Evolutionary conservation across 2,113 vertebrate genomes (phyloP).

Genomic region (Psittacara wagleri): DNA sequence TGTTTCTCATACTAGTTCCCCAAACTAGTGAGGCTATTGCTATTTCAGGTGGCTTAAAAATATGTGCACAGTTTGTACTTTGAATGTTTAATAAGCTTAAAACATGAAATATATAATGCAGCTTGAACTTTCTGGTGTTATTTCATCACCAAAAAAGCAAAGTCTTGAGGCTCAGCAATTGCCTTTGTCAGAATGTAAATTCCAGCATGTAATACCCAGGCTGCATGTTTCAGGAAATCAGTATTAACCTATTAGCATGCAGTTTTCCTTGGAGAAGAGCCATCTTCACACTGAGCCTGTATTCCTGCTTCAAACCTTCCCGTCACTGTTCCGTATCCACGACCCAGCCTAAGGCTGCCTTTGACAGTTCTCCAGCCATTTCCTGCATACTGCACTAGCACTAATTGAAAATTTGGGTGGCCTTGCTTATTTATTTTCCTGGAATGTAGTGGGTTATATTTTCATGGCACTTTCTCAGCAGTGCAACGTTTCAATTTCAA

Average conservation of each 20-base stretch:
- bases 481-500: slow-evolving; percentile 88
- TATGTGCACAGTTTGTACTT: slow-evolving; percentile 64
- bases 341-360: slow-evolving; percentile 80
- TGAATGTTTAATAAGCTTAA: slow-evolving; percentile 71
- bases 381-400: slow-evolving; percentile 92
- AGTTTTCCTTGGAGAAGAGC: slow-evolving; percentile 81
- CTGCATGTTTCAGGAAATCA: slow-evolving; percentile 74
- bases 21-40: slow-evolving; percentile 37
- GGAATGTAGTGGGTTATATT: slow-evolving; percentile 98
- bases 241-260: slow-evolving; percentile 73
- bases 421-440: slow-evolving; percentile 99
- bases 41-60: slow-evolving; percentile 74
- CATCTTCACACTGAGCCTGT: slow-evolving; percentile 76
- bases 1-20: slow-evolving; percentile 34
- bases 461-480: slow-evolving; percentile 97
- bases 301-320: slow-evolving; percentile 74
- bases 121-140: slow-evolving; percentile 70
- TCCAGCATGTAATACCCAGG: slow-evolving; percentile 75
- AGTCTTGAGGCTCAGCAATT: slow-evolving; percentile 60
- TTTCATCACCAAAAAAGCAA: slow-evolving; percentile 68
- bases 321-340: slow-evolving; percentile 78
- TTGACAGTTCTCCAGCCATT: slow-evolving; percentile 84
- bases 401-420: slow-evolving; percentile 99
- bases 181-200: slow-evolving; percentile 69
- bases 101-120: slow-evolving; percentile 66